Base-by-base conservation (phyloP, 1,140 invertebrate species). In the Harlomillsia oculata region DNA sequence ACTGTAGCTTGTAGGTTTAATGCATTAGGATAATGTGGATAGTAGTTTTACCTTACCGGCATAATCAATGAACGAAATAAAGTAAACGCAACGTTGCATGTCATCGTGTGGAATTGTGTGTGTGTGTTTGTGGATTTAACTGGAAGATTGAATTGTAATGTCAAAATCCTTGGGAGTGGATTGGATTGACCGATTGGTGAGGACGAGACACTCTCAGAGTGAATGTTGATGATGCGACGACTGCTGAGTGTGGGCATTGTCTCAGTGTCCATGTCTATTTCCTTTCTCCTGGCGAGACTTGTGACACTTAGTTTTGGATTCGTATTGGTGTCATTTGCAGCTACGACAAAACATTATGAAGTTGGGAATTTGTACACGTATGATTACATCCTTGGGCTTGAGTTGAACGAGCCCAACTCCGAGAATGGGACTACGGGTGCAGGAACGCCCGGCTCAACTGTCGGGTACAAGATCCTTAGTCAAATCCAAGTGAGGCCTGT, bases 391-490 rank as follows among this genome's bases (percentile, higher is more conserved):
- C 34, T 65, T 11, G 57, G 57, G 4, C 36, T 65, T 48, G 63
- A 65, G 34, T 53, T 65, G 18, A 65, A 65, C 44, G 63, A 65
- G 29, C 63, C 63, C 2, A 53, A 25, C 11, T 32, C 48, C 63
- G 77, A 79, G 64, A 69, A 68, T 36, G 67, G 66, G 45, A 40
- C 67, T 18, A 18, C 59, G n/a, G 63, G 62, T 55, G 23, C 50
- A 51, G 11, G 26, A 29, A 53, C 39, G 28, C 60, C 64, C 3
- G 71, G 69, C 2, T 78, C 76, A 53, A 76, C 80, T 57, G 78
- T 81, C 30, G 80, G 80, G 11, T 81, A 78, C 66, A 72, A 73
- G 58, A 60, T 80, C 25, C 70, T 73, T 29, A 73, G 71, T 23
- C 69, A 72, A 46, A 66, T 81, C 2, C 63, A 69, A 14, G 70